Evolutionary conservation across 2,113 vertebrate species (phyloP), one percentile per base, ranked within the genome.

Genomic region (Pleuronectes platessa): DNA sequence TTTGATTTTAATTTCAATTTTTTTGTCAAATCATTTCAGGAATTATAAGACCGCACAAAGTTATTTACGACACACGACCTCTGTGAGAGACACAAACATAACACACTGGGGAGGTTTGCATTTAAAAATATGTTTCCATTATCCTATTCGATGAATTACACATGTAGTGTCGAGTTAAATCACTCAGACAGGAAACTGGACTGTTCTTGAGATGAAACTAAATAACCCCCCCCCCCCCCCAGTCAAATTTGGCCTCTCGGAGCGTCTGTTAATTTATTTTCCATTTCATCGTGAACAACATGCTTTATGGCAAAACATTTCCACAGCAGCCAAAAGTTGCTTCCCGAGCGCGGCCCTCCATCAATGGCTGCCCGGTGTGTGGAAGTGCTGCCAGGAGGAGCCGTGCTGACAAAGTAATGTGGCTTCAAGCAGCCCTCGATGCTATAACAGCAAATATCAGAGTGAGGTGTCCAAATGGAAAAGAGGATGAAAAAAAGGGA

Each of bases 241-340:
- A 47, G 71, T 72, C 69, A 84, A 7, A 77, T 76, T 81, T 86
- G 71, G 63, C 73, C 55, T 86, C 67, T 55, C 26, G 26, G 65
- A 75, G 74, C 56, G 23, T 71, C 70, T 61, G 42, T 78, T 90
- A 49, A 89, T 90, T 87, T 82, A 77, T 77, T 74, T 86, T 88
- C 55, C 63, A 73, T 85, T 89, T 77, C 74, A 80, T 54, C 86
- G 81, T 76, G n/a, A 35, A 71, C 80, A 79, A 78, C 86, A 82
- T 83, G 84, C 15, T 89, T 90, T 86, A 86, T 84, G 72, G 58
- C 61, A 81, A 81, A 84, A 87, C 66, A 87, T 86, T 84, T 84
- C 64, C 61, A 60, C 61, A 35, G 1, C 40, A 74, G 78, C 81
- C 76, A 86, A 55, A 78, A 73, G 73, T 82, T 68, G 61, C 67